These are phyloP conservation scores for Enteromius unitaeniatus DNA, from an alignment of 2,797 vertebrate species.

Conservation along the genomic window DNA sequence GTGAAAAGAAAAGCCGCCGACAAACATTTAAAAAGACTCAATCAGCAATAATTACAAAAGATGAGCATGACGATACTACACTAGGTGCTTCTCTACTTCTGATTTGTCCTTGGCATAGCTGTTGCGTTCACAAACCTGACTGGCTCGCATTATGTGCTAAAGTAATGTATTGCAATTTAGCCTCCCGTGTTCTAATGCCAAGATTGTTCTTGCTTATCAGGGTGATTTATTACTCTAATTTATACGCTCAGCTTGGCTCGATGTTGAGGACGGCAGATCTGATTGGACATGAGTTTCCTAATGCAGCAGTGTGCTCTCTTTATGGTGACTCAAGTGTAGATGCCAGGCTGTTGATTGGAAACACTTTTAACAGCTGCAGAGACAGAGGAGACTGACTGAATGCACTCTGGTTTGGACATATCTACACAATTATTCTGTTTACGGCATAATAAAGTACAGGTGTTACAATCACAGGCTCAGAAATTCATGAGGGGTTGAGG, in stretches of 20 bases:
- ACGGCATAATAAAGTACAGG: not conserved
- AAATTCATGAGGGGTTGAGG: not conserved
- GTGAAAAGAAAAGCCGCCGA: not conserved
- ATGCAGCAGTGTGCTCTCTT: slow-evolving; percentile 38
- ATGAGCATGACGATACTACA: not conserved
- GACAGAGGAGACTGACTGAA: not conserved
- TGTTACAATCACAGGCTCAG: not conserved
- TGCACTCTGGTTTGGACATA: not conserved
- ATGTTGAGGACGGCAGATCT: slow-evolving; percentile 50
- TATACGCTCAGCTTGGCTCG: slow-evolving; percentile 42
- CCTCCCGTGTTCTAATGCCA: slow-evolving; percentile 38
- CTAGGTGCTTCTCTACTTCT: not conserved
- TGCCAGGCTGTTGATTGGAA: slow-evolving; percentile 40
- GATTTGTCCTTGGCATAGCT: slow-evolving; percentile 21
- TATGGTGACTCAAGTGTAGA: slow-evolving; percentile 28
- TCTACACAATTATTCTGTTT: not conserved
- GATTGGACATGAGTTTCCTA: slow-evolving; percentile 49
- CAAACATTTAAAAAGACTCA: not conserved
- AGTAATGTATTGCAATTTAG: slow-evolving; percentile 9
- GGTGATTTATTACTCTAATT: slow-evolving; percentile 56
- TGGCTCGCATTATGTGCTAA: not conserved
- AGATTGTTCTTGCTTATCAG: slow-evolving; percentile 39
- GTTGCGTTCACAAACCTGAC: not conserved
- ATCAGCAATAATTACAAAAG: slow-evolving; percentile 21
- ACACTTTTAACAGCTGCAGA: slow-evolving; percentile 16